Evolutionary conservation across 2,888 invertebrate species (phyloP).

Genomic region (Drosophila fulvimacula): DNA sequence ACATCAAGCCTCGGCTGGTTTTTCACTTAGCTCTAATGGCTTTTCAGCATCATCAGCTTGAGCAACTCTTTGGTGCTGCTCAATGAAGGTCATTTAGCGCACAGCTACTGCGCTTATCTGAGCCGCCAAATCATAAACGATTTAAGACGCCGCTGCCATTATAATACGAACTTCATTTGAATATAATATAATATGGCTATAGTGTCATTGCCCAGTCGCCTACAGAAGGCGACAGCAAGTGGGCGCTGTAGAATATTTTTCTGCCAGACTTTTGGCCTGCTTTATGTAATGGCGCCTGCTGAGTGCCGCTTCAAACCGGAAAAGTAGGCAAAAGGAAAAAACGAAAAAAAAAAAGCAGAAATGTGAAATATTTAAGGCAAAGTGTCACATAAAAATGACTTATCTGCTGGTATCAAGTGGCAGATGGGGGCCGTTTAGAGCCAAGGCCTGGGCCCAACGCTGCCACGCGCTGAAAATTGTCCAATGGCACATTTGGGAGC

Average conservation of each 20-base stretch:
- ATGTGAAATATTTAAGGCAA: constrained; percentile 82
- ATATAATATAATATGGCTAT: constrained; percentile 11
- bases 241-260: constrained; percentile 14
- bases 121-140: constrained; percentile 63
- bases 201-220: constrained; percentile 69
- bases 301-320: constrained; percentile 14
- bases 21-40: constrained; percentile 4
- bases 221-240: background rate
- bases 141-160: constrained; percentile 68
- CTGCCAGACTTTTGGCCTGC: constrained; percentile 15
- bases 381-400: constrained; percentile 84
- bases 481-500: constrained; percentile 60
- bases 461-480: constrained; percentile 77
- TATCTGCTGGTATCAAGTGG: constrained; percentile 82
- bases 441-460: constrained; percentile 10
- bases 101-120: constrained; percentile 47
- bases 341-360: constrained; percentile 50
- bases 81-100: constrained; percentile 41
- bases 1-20: background rate
- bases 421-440: constrained; percentile 65
- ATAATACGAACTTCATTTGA: constrained; percentile 52
- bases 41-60: constrained; percentile 13
- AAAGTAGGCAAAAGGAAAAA: constrained; percentile 39
- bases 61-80: constrained; percentile 12
- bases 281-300: constrained; percentile 57